These are phyloP conservation scores for Bilobella aurantiaca DNA, from an alignment of 1,140 invertebrate species.

Conservation along the genomic window DNA sequence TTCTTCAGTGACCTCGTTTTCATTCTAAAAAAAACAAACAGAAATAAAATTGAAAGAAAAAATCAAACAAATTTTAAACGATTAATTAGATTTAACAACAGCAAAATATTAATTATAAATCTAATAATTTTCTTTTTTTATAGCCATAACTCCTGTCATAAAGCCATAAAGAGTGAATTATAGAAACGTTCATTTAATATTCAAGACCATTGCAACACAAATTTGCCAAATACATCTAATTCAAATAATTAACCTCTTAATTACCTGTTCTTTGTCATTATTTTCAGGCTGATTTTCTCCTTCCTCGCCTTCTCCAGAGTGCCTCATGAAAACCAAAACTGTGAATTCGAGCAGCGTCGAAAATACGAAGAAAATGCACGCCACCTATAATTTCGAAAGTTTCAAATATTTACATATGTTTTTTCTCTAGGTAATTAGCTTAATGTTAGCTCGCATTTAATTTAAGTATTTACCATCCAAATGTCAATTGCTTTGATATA, in stretches of 20 bases:
- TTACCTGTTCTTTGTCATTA: not conserved
- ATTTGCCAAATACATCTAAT: too few species aligned
- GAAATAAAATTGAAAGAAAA: not conserved
- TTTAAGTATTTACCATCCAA: slow-evolving; percentile 1
- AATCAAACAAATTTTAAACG: too few species aligned
- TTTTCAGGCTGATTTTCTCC: not conserved
- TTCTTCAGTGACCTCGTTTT: slow-evolving; percentile 10
- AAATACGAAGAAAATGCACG: slow-evolving; percentile 60
- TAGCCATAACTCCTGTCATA: too few species aligned
- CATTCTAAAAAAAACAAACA: not conserved
- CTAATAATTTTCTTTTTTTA: not conserved
- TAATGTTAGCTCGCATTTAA: too few species aligned
- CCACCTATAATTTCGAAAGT: slow-evolving; percentile 56
- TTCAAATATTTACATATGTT: too few species aligned
- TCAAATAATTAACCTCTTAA: too few species aligned
- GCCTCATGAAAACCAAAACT: slow-evolving; percentile 39
- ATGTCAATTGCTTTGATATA: slow-evolving; percentile 15
- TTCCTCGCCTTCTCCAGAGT: not conserved
- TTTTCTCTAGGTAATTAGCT: too few species aligned
- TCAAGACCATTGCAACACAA: too few species aligned
- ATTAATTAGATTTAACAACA: too few species aligned
- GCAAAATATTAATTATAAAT: not conserved
- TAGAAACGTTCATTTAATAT: too few species aligned
- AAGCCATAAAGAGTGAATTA: not conserved
- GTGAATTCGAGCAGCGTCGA: slow-evolving; percentile 60